Evolutionary conservation across 1,140 invertebrate species (phyloP).

Genomic region (Rhopalosiphum padi): DNA sequence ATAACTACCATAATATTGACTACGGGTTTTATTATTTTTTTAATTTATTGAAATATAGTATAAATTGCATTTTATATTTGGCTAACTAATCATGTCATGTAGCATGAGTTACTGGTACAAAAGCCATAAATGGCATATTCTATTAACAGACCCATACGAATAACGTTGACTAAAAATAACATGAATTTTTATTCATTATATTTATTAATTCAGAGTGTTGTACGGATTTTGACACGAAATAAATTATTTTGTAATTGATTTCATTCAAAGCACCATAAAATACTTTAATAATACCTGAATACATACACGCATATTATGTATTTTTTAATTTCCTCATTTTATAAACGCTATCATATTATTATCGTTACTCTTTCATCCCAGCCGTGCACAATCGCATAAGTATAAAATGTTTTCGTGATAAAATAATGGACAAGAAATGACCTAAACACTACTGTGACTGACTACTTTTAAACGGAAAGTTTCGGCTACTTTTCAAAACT

Average conservation of each 20-base stretch:
- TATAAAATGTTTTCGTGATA: neutral
- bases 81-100: neutral
- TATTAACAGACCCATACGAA: neutral
- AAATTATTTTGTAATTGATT: neutral
- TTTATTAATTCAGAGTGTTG: neutral
- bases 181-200: neutral
- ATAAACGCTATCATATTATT: neutral
- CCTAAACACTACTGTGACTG: neutral
- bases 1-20: neutral
- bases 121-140: neutral
- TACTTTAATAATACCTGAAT: neutral
- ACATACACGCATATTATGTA: neutral
- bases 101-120: neutral
- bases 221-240: neutral
- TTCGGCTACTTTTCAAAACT: constrained; percentile 22
- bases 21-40: neutral
- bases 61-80: too few relatives aligned
- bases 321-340: neutral
- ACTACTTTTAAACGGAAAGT: neutral
- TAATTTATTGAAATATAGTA: too few relatives aligned
- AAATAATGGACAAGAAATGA: neutral
- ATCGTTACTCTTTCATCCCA: neutral
- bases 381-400: neutral
- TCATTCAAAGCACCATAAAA: neutral
- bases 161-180: neutral